Base-by-base conservation (phyloP, 2,797 vertebrate genomes). In the Lepilemur septentrionalis region DNA sequence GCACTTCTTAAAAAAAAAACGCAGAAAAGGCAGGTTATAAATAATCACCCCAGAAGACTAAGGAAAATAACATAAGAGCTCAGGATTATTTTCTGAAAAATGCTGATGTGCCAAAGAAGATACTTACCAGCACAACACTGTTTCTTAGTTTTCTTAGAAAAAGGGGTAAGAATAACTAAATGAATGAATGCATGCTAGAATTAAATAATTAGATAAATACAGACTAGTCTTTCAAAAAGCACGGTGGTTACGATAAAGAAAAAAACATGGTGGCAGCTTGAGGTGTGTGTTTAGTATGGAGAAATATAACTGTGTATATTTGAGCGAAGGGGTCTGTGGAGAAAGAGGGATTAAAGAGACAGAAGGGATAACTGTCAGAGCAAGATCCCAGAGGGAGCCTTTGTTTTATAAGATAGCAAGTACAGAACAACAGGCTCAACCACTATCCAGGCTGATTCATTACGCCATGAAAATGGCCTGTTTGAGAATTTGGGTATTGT, bases 141-240 rank as follows among this genome's bases (percentile, higher is more conserved):
- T 63, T 95, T 95, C 43, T 91, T 80, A 96, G 14, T 61, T 35
- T 73, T 57, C n/a, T 59, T 73, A 15, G 63, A 22, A 83, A 94
- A 76, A 75, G 13, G 20, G 30, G 10, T 28, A 95, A 80, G 52
- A 84, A 81, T 72, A 38, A 85, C 48, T 80, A 13, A 43, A 72
- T 38, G 12, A 52, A 52, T 52, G 50, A n/a, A 57, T 22, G 2
- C 69, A 80, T 59, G 32, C 38, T 41, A 65, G 20, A 84, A 17
- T 25, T 97, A 63, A 93, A 14, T 50, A 95, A 94, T 50, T 7
- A 80, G 22, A 70, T 35, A 81, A 85, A 61, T 43, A 78, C 0
- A 91, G 67, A 85, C 20, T 57, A 82, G 84, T 41, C 81, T 89
- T 94, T 86, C 28, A 61, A 78, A 91, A 91, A 61, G 32, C 52